Percentiles rank a stretch among this genome's conserved stretches.
Conservation (phyloP, 1,140 invertebrate species). For the Rhagoletis pomonella region DNA sequence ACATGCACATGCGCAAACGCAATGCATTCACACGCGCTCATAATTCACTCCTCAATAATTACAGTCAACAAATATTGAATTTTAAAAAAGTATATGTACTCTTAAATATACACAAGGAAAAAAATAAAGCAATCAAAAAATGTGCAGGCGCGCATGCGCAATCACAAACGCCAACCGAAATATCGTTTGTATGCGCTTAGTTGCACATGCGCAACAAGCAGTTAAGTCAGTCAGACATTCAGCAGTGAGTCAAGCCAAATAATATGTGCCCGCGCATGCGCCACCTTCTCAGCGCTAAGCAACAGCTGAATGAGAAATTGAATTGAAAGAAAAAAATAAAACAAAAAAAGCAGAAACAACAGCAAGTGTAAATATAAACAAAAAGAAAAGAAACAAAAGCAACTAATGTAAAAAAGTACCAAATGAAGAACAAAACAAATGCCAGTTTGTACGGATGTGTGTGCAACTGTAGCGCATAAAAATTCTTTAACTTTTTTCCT, state of each 20-base stretch:
- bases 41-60: background rate
- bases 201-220: background rate
- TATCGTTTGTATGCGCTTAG: background rate
- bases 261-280: conserved; percentile 37
- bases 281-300: background rate
- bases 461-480: conserved; percentile 7
- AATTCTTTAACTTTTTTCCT: conserved; percentile 41
- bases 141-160: conserved; percentile 28
- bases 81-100: background rate
- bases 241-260: conserved; percentile 39
- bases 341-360: background rate
- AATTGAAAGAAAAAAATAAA: background rate
- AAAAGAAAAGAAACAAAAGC: background rate
- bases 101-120: background rate
- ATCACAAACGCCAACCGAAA: conserved; percentile 6
- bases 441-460: background rate
- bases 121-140: background rate
- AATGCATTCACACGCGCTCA: background rate
- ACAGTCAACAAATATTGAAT: background rate
- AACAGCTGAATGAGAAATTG: background rate
- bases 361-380: conserved; percentile 48
- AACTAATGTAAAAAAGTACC: background rate
- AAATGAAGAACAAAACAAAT: background rate
- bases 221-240: conserved; percentile 5
- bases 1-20: background rate